Base-by-base conservation (phyloP, 2,113 vertebrate genomes). In the Dromas ardeola region DNA sequence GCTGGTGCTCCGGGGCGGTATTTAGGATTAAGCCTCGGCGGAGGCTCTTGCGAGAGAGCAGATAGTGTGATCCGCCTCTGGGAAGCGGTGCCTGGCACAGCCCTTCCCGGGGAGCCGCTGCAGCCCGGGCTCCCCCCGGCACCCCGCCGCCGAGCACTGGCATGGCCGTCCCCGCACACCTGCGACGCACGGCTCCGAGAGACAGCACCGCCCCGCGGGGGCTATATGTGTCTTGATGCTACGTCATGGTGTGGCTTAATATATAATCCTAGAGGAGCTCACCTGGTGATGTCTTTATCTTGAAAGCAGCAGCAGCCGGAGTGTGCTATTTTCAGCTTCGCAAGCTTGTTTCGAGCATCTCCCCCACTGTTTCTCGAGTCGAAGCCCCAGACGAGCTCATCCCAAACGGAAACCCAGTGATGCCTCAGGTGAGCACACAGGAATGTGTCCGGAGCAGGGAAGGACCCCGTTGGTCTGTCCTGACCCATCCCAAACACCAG, bases 251-350 rank as follows among this genome's bases (percentile, higher is more conserved):
- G 20, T 61, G 58, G 53, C 70, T 84, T 71, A 81, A 81, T 71
- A 38, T 13, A 52, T 65, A 52, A 85, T 45, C 52, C 77, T 67
- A 30, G 83, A 93, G 56, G 40, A 89, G 77, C 84, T 94, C 91
- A 95, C 92, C 90, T 93, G 90, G 66, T 88, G 71, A 88, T 71
- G 82, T 58, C 88, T 93, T 61, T 85, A 85, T 90, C 92, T 86
- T 6, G 84, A 50, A 65, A 92, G 84, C 61, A 77, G 73, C 81
- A 77, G 89, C 81, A 67, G 78, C 53, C 9, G 0, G 18, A 3
- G 34, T 90, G 27, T 73, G 66, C 74, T 94, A 90, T 91, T 96
- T 94, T 82, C 92, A 93, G 88, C 74, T 70, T 77, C 1, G 0
- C 63, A 58, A 77, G 55, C 76, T 88, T 61, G 74, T 82, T 94